Base-by-base conservation (phyloP, 2,113 vertebrate genomes). In the Noctilio leporinus region DNA sequence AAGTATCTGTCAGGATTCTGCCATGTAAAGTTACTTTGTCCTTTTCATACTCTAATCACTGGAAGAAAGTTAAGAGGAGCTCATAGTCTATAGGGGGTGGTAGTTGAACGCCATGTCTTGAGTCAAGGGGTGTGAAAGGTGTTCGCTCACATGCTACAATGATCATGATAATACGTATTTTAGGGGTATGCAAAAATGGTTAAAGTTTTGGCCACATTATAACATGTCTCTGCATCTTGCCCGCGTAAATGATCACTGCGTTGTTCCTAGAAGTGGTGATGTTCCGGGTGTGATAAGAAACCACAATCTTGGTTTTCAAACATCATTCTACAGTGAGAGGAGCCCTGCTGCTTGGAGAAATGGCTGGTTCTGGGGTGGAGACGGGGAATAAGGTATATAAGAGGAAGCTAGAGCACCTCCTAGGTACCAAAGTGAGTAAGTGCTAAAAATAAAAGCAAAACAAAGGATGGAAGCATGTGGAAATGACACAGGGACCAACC, bases 31-130 rank as follows among this genome's bases (percentile, higher is more conserved):
- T 57, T 55, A 4, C 5, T n/a, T 38, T 57, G 72, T 69, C 20
- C 4, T 78, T 38, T 72, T 26, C 11, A 20, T 20, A 28, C 19
- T 16, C 7, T 26, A 14, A 43, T 38, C 7, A 40, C 26, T 62
- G 55, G 22, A 70, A 87, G n/a, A 24, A 86, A 49, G 38, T 33
- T 38, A 24, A 77, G 24, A 15, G 3, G 59, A 82, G 59, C 16
- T 8, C 11, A 53, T 2, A 28, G 2, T 51, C 12, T 2, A 30
- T 2, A 30, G 28, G 38, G 14, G 2, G 4, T 65, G 14, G 17
- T 38, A 4, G 11, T 84, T 62, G 53, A 72, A 78, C 35, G 38
- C 0, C 40, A 38, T 45, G 7, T 51, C 19, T 78, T 20, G 33
- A 84, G 35, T 8, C 35, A 11, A 17, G 24, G 35, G 53, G 1